Conservation (phyloP, 2,888 invertebrate species). For the Peribatodes rhomboidaria region DNA sequence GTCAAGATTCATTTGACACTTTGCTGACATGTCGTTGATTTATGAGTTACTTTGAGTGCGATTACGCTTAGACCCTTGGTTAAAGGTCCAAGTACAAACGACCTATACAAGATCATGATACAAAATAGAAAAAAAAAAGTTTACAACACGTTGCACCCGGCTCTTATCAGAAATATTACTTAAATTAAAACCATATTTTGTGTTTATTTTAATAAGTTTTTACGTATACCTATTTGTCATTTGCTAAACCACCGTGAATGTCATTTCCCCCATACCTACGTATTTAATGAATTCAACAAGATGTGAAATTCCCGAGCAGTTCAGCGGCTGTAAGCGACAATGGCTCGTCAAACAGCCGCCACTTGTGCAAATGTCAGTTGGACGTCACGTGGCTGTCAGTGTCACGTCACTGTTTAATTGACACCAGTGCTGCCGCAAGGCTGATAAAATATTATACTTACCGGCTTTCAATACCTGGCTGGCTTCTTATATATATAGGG, state of each 20-base stretch:
- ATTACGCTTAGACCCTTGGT: no score
- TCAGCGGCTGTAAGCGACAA: slow-evolving; percentile 5
- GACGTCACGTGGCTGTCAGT: slow-evolving; percentile 52
- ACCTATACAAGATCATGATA: no score
- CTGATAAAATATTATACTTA: slow-evolving; percentile 10
- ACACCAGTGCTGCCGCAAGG: slow-evolving; percentile 8
- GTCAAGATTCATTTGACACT: no score
- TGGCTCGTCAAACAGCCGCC: slow-evolving; percentile 33
- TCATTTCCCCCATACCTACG: slow-evolving; percentile 3
- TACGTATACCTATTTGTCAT: neutral
- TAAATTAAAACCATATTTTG: neutral
- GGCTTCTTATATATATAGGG: neutral
- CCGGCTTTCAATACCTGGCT: no score
- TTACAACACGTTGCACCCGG: no score
- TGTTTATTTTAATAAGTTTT: neutral
- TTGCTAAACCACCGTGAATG: slow-evolving; percentile 13
- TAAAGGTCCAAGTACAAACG: no score
- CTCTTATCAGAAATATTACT: neutral
- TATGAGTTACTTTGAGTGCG: no score
- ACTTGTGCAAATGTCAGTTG: slow-evolving; percentile 70
- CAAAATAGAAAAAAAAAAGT: no score
- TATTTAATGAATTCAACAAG: slow-evolving; percentile 15
- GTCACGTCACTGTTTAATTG: slow-evolving; percentile 33
- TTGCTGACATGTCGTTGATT: no score
- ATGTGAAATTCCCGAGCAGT: slow-evolving; percentile 28